Percentiles rank a stretch among this genome's conserved stretches.
Conservation (phyloP, 2,797 vertebrate species). For the Aplochiton taeniatus region DNA sequence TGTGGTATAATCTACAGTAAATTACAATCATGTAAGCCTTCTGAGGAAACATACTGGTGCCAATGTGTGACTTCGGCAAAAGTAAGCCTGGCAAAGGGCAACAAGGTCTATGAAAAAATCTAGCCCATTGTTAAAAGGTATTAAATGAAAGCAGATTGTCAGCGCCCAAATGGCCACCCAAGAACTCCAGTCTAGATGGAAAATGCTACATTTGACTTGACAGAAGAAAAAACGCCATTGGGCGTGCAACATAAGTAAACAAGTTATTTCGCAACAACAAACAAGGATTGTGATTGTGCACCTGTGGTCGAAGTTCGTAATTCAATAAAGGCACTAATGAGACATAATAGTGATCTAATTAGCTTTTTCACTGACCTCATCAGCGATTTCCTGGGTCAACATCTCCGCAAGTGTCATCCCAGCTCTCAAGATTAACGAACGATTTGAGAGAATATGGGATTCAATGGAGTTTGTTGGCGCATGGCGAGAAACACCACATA, state of each 20-base stretch:
- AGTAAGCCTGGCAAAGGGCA: no score
- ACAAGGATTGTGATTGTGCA: not conserved
- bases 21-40: no score
- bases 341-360: not conserved
- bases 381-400: conserved; percentile 33
- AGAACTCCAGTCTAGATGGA: not conserved
- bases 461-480: conserved; percentile 10
- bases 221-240: not conserved
- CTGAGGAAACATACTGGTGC: no score
- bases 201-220: not conserved
- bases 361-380: conserved; percentile 57
- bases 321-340: not conserved
- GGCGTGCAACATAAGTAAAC: not conserved
- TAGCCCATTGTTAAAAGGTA: no score
- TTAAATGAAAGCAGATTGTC: no score
- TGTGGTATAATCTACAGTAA: no score
- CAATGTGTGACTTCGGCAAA: no score
- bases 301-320: not conserved
- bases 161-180: no score
- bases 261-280: not conserved
- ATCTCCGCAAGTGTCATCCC: not conserved
- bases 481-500: conserved; percentile 13
- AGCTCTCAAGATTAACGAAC: not conserved
- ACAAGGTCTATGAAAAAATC: no score
- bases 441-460: not conserved